phyloP scores from a whole-genome alignment of 2,888 invertebrate genomes.

The Spisula subtruncata region DNA sequence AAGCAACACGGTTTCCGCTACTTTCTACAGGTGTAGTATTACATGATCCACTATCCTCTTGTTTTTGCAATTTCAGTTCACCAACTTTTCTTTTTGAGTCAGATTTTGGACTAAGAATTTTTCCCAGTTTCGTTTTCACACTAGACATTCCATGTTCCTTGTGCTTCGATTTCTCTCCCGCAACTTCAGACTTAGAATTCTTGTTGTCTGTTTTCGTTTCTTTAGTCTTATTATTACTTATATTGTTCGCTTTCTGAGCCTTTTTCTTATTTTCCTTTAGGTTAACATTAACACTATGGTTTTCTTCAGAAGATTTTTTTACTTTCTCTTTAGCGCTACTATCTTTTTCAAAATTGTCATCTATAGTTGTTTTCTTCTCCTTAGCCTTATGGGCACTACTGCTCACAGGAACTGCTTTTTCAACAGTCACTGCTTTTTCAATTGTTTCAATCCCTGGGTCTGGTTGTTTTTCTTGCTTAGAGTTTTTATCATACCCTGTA shows the following conservation, averaged over 20 bases:
- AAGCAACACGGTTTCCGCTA: background rate
- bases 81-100: slow-evolving; percentile 18
- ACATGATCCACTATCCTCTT: background rate
- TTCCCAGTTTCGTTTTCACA: slow-evolving; percentile 10
- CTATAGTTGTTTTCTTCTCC: background rate
- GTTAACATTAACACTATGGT: background rate
- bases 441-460: background rate
- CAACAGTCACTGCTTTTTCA: slow-evolving; percentile 17
- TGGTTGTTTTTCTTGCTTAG: background rate
- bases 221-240: background rate
- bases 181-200: background rate
- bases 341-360: background rate
- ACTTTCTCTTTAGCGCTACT: background rate
- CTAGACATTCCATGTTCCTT: slow-evolving; percentile 6
- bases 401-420: background rate
- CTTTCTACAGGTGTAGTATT: background rate
- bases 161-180: background rate
- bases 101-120: slow-evolving; percentile 8
- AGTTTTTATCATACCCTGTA: background rate
- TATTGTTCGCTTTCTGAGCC: background rate
- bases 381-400: background rate
- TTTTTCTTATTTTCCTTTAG: slow-evolving; percentile 4
- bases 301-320: background rate
- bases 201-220: background rate
- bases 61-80: background rate